Evolutionary conservation across 2,113 vertebrate species (phyloP).

Genomic region (Menura novaehollandiae): DNA sequence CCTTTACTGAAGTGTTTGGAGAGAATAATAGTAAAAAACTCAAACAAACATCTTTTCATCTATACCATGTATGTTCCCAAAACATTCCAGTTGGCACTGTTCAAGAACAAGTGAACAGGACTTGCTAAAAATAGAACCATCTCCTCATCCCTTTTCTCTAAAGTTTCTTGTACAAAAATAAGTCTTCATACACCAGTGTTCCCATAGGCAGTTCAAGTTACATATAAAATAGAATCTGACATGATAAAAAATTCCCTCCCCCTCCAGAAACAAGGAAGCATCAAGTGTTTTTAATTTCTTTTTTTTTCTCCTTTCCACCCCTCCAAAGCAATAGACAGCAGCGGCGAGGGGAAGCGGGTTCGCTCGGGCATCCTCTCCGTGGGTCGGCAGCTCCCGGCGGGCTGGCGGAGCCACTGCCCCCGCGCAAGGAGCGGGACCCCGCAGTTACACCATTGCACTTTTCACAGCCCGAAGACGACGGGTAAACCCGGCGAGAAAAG

Average conservation of each 20-base stretch:
- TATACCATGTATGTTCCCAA: background rate
- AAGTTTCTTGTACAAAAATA: constrained; percentile 84
- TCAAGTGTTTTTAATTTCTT: background rate
- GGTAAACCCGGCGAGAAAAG: background rate
- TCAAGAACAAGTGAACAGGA: constrained; percentile 32
- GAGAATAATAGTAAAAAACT: background rate
- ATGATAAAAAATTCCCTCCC: constrained; percentile 14
- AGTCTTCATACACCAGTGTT: constrained; percentile 74
- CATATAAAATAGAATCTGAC: constrained; percentile 54
- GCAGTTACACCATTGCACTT: background rate
- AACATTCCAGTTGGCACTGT: constrained; percentile 69
- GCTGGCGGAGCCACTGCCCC: background rate
- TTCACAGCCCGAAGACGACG: background rate
- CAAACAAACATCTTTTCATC: background rate
- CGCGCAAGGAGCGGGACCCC: background rate
- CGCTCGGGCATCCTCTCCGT: background rate
- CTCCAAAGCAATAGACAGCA: background rate
- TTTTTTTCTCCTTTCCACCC: background rate
- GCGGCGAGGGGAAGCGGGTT: background rate
- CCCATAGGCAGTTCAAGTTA: constrained; percentile 58
- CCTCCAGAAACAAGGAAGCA: background rate
- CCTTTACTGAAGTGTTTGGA: constrained; percentile 74
- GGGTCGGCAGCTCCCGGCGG: background rate
- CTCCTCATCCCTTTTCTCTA: constrained; percentile 48
- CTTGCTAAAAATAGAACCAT: constrained; percentile 45